Conservation (phyloP, 2,888 invertebrate species). For the Cantharis rustica region DNA sequence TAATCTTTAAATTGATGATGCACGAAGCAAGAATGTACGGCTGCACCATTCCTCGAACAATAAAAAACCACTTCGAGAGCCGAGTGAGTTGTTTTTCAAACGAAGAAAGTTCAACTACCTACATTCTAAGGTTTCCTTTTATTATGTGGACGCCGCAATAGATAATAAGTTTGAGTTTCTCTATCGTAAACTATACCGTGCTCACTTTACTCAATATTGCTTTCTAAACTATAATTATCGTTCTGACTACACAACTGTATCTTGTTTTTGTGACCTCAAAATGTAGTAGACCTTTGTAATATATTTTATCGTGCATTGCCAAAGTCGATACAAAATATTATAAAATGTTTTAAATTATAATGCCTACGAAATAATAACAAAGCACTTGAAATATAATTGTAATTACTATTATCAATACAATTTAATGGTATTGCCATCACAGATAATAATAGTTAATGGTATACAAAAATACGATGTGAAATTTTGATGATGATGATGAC, state of each 20-base stretch:
- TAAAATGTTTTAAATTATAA: not conserved
- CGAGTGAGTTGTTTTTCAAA: slow-evolving; percentile 1
- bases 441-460: not conserved
- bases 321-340: not conserved
- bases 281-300: not conserved
- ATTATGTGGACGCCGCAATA: not conserved
- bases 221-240: slow-evolving; percentile 24
- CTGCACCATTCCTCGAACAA: not conserved
- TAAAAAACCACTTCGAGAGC: not conserved
- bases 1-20: not conserved
- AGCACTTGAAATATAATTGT: not conserved
- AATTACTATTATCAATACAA: not conserved
- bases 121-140: not conserved
- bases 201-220: slow-evolving; percentile 15
- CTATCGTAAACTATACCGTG: not conserved
- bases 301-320: not conserved
- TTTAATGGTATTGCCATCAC: not conserved
- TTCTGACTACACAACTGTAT: slow-evolving; percentile 17
- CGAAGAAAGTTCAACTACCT: not conserved
- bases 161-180: not conserved
- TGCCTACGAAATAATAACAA: not conserved
- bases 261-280: slow-evolving; percentile 18
- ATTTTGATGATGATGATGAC: not conserved
- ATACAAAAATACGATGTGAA: not conserved
- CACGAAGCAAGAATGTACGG: not conserved